Percentiles rank a stretch among this genome's conserved stretches.
phyloP scores from a whole-genome alignment of 2,888 invertebrate genomes.

The Anorthoa munda region DNA sequence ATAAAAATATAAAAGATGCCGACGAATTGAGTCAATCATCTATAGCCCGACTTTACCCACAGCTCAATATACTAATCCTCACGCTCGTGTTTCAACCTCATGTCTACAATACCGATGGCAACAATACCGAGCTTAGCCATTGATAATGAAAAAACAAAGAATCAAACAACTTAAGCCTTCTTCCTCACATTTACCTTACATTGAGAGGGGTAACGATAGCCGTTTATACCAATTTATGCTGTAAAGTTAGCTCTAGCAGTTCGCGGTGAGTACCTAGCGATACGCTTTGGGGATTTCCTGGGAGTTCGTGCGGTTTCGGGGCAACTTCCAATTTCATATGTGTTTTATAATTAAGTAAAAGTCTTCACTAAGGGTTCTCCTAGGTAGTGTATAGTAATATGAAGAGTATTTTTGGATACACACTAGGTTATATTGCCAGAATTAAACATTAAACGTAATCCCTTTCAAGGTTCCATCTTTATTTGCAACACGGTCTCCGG shows the following conservation, averaged over 20 bases:
- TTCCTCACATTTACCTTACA: constrained; percentile 46
- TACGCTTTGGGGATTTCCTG: constrained; percentile 32
- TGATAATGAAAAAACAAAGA: not conserved
- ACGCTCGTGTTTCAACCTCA: too few species aligned
- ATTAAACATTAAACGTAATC: too few species aligned
- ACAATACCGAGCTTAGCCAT: too few species aligned
- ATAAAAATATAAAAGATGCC: too few species aligned
- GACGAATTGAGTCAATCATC: too few species aligned
- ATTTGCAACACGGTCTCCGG: too few species aligned
- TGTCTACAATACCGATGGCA: too few species aligned
- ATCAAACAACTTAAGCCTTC: constrained; percentile 23
- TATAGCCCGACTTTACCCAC: too few species aligned
- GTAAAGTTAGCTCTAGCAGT: constrained; percentile 64
- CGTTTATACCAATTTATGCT: constrained; percentile 74
- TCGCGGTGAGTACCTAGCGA: constrained; percentile 37
- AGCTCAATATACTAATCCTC: too few species aligned
- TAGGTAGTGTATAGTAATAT: not conserved
- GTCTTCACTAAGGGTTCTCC: not conserved
- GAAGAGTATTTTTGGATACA: not conserved
- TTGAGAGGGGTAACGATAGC: constrained; percentile 68
- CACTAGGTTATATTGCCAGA: not conserved
- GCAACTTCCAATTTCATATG: constrained; percentile 28
- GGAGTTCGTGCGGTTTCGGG: constrained; percentile 19
- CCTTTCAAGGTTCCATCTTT: too few species aligned
- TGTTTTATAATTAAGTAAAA: constrained; percentile 25